Conservation (phyloP, 2,797 vertebrate species). For the Schizopygopsis pylzovi region DNA sequence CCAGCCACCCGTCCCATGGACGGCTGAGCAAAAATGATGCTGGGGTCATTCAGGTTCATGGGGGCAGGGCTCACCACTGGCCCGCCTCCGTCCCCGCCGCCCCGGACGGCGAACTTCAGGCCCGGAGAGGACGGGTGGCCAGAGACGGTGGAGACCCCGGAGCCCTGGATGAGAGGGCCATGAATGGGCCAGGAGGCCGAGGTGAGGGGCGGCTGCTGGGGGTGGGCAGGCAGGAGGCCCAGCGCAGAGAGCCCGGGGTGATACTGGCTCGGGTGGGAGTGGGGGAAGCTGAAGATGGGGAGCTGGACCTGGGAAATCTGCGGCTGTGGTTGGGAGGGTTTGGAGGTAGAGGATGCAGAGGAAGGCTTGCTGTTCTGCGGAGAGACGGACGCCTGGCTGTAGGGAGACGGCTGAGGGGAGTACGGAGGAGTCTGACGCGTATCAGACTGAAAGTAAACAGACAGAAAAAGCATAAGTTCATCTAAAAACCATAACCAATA, state of each 20-base stretch:
- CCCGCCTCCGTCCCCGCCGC: conserved; percentile 57
- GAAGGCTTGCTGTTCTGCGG: conserved; percentile 81
- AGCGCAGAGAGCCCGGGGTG: conserved; percentile 85
- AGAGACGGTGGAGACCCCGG: conserved; percentile 72
- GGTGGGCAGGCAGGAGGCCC: conserved; percentile 87
- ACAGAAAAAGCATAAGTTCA: background rate
- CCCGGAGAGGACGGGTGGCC: conserved; percentile 77
- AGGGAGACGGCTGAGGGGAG: conserved; percentile 87
- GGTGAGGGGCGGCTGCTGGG: conserved; percentile 82
- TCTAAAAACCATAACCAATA: background rate
- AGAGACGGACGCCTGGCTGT: conserved; percentile 82
- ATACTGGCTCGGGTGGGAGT: conserved; percentile 88
- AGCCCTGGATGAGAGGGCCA: conserved; percentile 83
- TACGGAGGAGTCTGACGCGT: conserved; percentile 90
- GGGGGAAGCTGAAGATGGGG: conserved; percentile 89
- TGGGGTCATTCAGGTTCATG: conserved; percentile 95
- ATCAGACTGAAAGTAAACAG: conserved; percentile 83
- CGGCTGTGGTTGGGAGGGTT: conserved; percentile 68
- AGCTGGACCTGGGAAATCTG: conserved; percentile 82
- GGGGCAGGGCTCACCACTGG: conserved; percentile 75
- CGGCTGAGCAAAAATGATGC: conserved; percentile 98
- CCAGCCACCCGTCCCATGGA: conserved; percentile 84
- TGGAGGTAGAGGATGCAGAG: conserved; percentile 79
- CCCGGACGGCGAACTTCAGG: conserved; percentile 82
- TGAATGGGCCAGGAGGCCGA: conserved; percentile 92